Base-by-base conservation (phyloP, 2,888 invertebrate species). In the Alloscopus bannaensis region DNA sequence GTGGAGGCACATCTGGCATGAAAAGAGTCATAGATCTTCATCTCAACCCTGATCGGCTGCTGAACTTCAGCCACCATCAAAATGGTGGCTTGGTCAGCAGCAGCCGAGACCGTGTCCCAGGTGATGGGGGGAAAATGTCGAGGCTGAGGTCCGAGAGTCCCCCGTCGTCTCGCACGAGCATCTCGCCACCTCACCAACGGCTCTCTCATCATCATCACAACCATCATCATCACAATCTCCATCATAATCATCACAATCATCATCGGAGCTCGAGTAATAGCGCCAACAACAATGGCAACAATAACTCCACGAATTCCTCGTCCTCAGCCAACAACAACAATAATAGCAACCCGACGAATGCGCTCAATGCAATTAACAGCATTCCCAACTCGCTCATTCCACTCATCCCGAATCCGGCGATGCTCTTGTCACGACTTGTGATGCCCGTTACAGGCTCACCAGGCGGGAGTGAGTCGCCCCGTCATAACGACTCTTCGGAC, bases 11-110 rank as follows among this genome's bases (percentile, higher is more conserved):
- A 57, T 62, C 70, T 81, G 84, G 84, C 70, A 85, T 85, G 85
- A 85, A 85, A 84, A 83, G 85, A 83, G 84, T 81, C 65, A 76
- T 85, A 81, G 85, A 84, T 83, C 84, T 83, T 69, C 85, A 83
- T 52, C 71, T 72, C 22, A 79, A 83, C 60, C 77, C 68, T 52
- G 82, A 83, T 47, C 83, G 79, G 57, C 76, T 82, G 69, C 77
- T 77, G 22, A 77, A 70, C 70, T 77, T 77, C 60, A 82, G 81
- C 81, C 80, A 77, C 78, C 83, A 84, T 66, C 85, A 84, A 60
- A 83, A 83, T 64, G 83, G 83, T 81, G 84, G 84, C 47, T 60
- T 75, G 76, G 77, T 72, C 20, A 78, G 77, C 69, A 76, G 76
- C 64, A 77, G 50, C 36, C 77, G 77, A 26, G 77, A 73, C 57